These are phyloP conservation scores for Microctenopoma steveboyesi DNA, from an alignment of 2,797 vertebrate genomes.

Conservation along the genomic window DNA sequence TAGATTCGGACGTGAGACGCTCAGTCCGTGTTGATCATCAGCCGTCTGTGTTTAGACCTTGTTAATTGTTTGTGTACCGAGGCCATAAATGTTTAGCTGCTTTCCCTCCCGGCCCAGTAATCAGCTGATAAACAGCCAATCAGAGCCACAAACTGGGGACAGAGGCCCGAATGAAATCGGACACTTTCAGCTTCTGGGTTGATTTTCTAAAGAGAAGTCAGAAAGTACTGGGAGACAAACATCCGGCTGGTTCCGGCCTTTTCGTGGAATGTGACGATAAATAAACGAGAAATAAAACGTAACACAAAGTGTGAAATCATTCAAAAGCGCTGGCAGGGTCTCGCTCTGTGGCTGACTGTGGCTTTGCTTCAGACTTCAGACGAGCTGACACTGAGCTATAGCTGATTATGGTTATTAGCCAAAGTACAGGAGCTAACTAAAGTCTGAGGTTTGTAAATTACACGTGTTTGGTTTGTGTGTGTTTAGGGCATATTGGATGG, in stretches of 20 bases:
- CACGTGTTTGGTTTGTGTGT: slow-evolving; percentile 54
- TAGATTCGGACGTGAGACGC: slow-evolving; percentile 32
- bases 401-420: slow-evolving; percentile 65
- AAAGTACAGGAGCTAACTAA: slow-evolving; percentile 40
- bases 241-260: background rate
- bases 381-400: slow-evolving; percentile 33
- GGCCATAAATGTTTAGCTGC: slow-evolving; percentile 61
- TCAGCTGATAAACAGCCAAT: slow-evolving; percentile 51
- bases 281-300: no score
- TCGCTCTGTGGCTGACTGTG: no score
- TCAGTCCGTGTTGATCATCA: slow-evolving; percentile 21
- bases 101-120: slow-evolving; percentile 45
- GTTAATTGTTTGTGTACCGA: slow-evolving; percentile 62
- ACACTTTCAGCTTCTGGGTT: background rate
- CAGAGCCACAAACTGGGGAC: background rate
- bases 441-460: slow-evolving; percentile 51
- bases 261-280: no score
- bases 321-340: no score
- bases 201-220: background rate
- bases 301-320: no score
- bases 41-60: slow-evolving; percentile 43
- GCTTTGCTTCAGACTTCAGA: slow-evolving; percentile 23
- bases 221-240: background rate
- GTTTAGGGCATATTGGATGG: slow-evolving; percentile 41
- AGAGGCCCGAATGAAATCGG: background rate